phyloP scores from a whole-genome alignment of 2,113 vertebrate species.

The Hepsetus odoe region DNA sequence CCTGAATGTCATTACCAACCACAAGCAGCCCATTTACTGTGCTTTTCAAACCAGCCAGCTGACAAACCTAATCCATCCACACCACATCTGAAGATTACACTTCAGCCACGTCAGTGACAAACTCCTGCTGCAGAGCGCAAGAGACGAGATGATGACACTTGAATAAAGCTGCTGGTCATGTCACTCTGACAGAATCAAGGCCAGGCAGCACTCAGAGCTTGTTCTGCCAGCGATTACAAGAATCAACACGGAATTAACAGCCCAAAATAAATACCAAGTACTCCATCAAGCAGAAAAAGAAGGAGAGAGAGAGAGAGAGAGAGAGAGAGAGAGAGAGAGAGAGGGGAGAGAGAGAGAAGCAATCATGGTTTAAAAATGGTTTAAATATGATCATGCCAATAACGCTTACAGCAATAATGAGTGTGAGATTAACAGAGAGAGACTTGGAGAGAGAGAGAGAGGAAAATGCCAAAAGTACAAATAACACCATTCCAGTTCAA shows the following conservation, averaged over 20 bases:
- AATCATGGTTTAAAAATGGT: too few species aligned
- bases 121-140: background rate
- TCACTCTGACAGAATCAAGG: conserved; percentile 19
- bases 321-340: background rate
- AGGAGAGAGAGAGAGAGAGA: background rate
- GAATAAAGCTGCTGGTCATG: conserved; percentile 8
- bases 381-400: too few species aligned
- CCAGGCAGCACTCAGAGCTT: conserved; percentile 37
- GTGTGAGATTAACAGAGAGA: too few species aligned
- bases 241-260: conserved; percentile 40
- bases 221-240: conserved; percentile 53
- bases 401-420: too few species aligned
- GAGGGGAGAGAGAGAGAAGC: background rate
- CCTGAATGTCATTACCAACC: background rate
- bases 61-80: background rate
- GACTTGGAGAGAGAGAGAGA: too few species aligned
- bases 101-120: background rate
- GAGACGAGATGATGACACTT: conserved; percentile 32
- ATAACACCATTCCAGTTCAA: too few species aligned
- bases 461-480: too few species aligned
- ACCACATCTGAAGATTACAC: conserved; percentile 1
- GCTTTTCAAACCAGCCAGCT: background rate
- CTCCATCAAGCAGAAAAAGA: background rate
- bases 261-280: conserved; percentile 14
- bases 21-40: background rate